These are phyloP conservation scores for Psittacara wagleri DNA, from an alignment of 2,113 vertebrate species.

Conservation along the genomic window DNA sequence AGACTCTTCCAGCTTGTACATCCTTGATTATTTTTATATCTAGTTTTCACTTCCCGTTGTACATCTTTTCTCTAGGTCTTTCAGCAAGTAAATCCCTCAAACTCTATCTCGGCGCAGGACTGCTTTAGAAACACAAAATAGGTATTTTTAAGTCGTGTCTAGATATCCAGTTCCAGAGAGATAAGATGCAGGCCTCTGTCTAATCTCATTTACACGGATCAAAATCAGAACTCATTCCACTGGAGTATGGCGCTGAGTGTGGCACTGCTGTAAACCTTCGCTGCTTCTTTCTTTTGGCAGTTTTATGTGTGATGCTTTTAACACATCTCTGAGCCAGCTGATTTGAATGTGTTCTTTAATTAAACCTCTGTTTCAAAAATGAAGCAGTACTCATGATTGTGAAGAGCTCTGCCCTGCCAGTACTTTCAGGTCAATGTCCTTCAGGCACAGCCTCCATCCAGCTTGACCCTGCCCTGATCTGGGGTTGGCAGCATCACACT, in stretches of 20 bases:
- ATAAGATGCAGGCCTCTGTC: not conserved
- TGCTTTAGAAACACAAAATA: not conserved
- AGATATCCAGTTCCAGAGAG: not conserved
- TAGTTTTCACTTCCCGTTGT: not conserved
- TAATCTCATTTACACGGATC: conserved; percentile 20
- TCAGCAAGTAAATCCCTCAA: not conserved
- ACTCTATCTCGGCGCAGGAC: not conserved
- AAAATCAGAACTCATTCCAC: conserved; percentile 17
- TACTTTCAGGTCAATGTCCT: not conserved
- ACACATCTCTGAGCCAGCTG: not conserved
- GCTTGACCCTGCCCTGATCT: not conserved
- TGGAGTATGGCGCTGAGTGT: not conserved
- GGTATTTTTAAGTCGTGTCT: not conserved
- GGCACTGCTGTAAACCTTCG: not conserved
- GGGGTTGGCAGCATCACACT: not conserved
- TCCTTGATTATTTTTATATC: not conserved
- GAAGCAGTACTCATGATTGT: not conserved
- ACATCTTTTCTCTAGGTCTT: not conserved
- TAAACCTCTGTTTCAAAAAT: not conserved
- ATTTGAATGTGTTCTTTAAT: conserved; percentile 13
- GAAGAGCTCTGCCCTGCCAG: not conserved
- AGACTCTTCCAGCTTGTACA: not conserved
- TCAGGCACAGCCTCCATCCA: not conserved
- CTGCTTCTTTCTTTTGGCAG: not conserved
- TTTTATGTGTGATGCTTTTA: not conserved